Conservation (phyloP, 2,888 invertebrate genomes). For the Brassicogethes aeneus region DNA sequence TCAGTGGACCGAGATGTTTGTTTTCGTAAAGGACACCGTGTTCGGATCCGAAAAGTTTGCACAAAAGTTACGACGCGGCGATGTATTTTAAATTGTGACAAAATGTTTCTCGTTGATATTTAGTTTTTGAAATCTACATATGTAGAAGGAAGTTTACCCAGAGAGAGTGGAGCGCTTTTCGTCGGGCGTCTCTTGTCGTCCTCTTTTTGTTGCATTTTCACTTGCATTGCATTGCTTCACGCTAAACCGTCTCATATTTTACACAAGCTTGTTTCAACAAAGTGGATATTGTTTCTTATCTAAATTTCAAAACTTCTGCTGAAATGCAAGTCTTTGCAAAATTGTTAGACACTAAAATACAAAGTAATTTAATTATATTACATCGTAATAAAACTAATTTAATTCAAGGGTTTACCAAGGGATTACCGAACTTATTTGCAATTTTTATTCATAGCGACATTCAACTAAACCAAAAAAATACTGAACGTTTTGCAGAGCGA, state of each 20-base stretch:
- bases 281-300: background rate
- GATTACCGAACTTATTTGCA: too few species aligned
- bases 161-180: background rate
- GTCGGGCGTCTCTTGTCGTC: too few species aligned
- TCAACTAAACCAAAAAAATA: too few species aligned
- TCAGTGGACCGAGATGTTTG: slow-evolving; percentile 14
- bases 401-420: too few species aligned
- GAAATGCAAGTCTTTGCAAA: background rate
- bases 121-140: slow-evolving; percentile 1
- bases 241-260: background rate
- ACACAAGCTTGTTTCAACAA: background rate
- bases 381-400: too few species aligned
- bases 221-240: background rate
- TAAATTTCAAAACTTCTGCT: background rate
- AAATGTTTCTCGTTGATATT: background rate
- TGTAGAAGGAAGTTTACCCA: background rate
- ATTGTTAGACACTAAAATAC: too few species aligned
- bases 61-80: slow-evolving; percentile 4
- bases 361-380: too few species aligned
- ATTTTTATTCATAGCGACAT: too few species aligned
- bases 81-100: background rate
- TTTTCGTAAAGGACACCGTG: slow-evolving; percentile 9
- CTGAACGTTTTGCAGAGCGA: too few species aligned
- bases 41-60: slow-evolving; percentile 7
- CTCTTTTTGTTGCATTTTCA: background rate